Evolutionary conservation across 64 coral and sea anemone genomes (phyloP).

Genomic region (Actinia tenebrosa): DNA sequence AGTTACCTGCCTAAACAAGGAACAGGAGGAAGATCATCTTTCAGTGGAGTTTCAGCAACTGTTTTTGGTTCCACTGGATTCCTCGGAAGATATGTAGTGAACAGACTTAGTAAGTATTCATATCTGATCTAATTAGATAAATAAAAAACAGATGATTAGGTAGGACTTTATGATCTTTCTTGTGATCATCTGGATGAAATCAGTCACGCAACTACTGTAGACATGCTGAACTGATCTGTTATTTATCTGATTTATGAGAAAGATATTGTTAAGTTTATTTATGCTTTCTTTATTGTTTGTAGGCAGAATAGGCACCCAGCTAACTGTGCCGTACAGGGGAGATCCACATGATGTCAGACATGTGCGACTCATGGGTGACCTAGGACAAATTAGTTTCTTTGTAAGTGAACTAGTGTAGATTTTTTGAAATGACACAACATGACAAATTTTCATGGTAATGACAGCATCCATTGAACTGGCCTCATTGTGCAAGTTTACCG

Average conservation of each 20-base stretch:
- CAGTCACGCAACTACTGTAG: too few species aligned
- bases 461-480: too few species aligned
- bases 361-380: conserved; percentile 87
- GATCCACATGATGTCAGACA: conserved; percentile 85
- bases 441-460: too few species aligned
- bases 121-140: too few species aligned
- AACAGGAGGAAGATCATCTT: conserved; percentile 88
- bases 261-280: too few species aligned
- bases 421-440: too few species aligned
- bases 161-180: too few species aligned
- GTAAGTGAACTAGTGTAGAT: conserved; percentile 39
- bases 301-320: conserved; percentile 88
- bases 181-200: too few species aligned
- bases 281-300: background rate
- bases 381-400: conserved; percentile 92
- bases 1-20: conserved; percentile 89
- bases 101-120: conserved; percentile 76
- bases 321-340: conserved; percentile 82
- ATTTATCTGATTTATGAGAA: too few species aligned
- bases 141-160: too few species aligned
- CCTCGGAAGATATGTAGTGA: conserved; percentile 94
- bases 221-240: too few species aligned
- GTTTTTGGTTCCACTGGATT: conserved; percentile 98
- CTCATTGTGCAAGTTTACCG: too few species aligned
- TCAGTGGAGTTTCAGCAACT: conserved; percentile 93